Evolutionary conservation across 2,888 invertebrate species (phyloP), one percentile per base, ranked within the genome.

Genomic region (Drosophila recens): DNA sequence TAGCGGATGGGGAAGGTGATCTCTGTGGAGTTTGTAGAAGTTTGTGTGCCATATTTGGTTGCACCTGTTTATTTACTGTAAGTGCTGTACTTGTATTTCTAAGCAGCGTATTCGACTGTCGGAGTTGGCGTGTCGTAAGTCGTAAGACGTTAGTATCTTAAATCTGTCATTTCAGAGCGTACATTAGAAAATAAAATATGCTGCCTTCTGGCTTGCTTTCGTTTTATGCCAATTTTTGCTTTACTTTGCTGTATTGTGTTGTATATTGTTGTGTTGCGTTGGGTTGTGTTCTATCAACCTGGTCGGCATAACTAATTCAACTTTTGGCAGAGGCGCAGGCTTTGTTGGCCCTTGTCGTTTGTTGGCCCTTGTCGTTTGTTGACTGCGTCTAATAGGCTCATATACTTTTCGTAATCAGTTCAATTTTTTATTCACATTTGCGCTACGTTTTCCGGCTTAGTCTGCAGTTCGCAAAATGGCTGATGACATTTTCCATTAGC

Each of bases 161-260:
- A 75, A 83, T 83, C 80, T 71, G 66, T 58, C 78, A 69, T 75
- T 83, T 71, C 68, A 59, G 56, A 54, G 72, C 71, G 43, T 70
- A 70, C 72, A 72, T 84, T 84, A 63, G 59, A 76, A 84, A 81
- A 84, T 85, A 87, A 89, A 85, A 89, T 85, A 89, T 87, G 75
- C 89, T 64, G 67, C 72, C 67, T 65, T 66, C 54, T 65, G 59
- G 53, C 58, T 69, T 72, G 62, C 54, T 53, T 79, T 62, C 63
- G 67, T 74, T 67, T 72, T 76, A 67, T 70, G 58, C 68, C 79
- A 49, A 49, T 11, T 15, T 49, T 17, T 49, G 30, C 13, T 42
- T 9, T 23, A 20, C 33, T 45, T 27, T 27, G 5, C 27, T 27
- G 5, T 27, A 6, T 6, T 27, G 27, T 27, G 15, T 34, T 34